phyloP scores from a whole-genome alignment of 2,888 invertebrate species.

The Heteromyza rotundicornis region DNA sequence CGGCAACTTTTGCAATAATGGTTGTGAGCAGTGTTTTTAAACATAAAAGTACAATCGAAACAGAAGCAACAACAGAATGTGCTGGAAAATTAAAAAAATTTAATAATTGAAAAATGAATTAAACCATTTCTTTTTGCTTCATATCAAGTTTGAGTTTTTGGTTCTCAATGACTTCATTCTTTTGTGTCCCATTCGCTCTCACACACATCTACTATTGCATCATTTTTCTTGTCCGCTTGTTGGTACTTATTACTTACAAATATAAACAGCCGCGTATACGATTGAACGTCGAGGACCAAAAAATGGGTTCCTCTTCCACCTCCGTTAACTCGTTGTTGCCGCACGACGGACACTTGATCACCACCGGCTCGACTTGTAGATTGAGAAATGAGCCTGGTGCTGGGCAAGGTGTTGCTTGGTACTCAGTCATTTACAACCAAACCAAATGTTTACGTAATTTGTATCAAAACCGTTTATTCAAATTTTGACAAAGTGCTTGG shows the following conservation, averaged over 20 bases:
- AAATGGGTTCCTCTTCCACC: conserved; percentile 52
- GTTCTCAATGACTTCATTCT: no score
- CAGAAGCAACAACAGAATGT: conserved; percentile 54
- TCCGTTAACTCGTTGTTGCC: conserved; percentile 48
- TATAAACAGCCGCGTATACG: conserved; percentile 54
- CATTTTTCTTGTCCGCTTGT: no score
- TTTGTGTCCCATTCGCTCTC: no score
- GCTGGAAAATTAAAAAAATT: conserved; percentile 31
- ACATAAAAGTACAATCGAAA: conserved; percentile 50
- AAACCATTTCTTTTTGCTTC: no score
- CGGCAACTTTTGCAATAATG: conserved; percentile 61
- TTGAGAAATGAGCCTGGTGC: conserved; percentile 56
- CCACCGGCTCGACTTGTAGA: conserved; percentile 45
- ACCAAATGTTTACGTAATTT: no score
- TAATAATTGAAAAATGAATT: no score
- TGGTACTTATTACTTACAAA: conserved; percentile 52
- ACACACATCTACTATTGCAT: background rate
- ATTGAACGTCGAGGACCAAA: conserved; percentile 55
- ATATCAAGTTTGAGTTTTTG: no score
- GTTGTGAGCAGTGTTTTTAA: conserved; percentile 55
- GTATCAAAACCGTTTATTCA: no score
- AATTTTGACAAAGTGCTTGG: no score
- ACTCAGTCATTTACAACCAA: no score
- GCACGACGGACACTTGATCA: conserved; percentile 55
- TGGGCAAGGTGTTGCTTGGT: conserved; percentile 28